These are phyloP conservation scores for Gerosis bhagava DNA, from an alignment of 2,888 invertebrate genomes.

Conservation along the genomic window DNA sequence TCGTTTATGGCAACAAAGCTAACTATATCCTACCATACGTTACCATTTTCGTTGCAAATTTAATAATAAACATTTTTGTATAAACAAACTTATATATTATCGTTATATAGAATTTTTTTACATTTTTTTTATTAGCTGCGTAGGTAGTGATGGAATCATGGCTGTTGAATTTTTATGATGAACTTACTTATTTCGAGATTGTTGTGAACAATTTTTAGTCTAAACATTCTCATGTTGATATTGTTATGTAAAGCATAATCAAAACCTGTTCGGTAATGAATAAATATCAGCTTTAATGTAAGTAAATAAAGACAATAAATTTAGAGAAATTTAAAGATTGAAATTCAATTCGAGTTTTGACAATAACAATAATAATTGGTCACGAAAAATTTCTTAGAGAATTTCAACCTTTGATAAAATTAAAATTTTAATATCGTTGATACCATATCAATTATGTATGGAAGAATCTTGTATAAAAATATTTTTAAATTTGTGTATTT, in stretches of 20 bases:
- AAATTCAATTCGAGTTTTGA: background rate
- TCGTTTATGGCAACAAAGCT: slow-evolving; percentile 49
- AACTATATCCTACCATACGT: slow-evolving; percentile 19
- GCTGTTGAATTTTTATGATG: slow-evolving; percentile 73
- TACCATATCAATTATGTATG: slow-evolving; percentile 31
- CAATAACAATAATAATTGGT: too few relatives aligned
- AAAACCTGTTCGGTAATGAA: slow-evolving; percentile 43
- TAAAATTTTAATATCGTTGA: slow-evolving; percentile 28
- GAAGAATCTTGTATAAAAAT: too few relatives aligned
- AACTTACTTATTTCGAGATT: slow-evolving; percentile 60
- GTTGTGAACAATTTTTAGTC: slow-evolving; percentile 58
- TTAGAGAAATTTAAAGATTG: slow-evolving; percentile 24
- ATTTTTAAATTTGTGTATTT: too few relatives aligned
- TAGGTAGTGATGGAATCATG: slow-evolving; percentile 73
- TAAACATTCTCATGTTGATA: slow-evolving; percentile 56
- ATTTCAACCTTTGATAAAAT: slow-evolving; percentile 26
- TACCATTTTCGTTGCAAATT: slow-evolving; percentile 28
- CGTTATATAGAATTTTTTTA: slow-evolving; percentile 31
- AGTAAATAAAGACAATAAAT: slow-evolving; percentile 64
- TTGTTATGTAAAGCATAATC: slow-evolving; percentile 45
- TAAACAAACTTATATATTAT: slow-evolving; percentile 37
- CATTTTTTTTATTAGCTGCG: slow-evolving; percentile 38
- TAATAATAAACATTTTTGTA: slow-evolving; percentile 37
- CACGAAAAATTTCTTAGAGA: slow-evolving; percentile 2
- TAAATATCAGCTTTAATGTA: slow-evolving; percentile 54